Evolutionary conservation across 2,113 vertebrate genomes (phyloP).

Genomic region (Oryzias melastigma): DNA sequence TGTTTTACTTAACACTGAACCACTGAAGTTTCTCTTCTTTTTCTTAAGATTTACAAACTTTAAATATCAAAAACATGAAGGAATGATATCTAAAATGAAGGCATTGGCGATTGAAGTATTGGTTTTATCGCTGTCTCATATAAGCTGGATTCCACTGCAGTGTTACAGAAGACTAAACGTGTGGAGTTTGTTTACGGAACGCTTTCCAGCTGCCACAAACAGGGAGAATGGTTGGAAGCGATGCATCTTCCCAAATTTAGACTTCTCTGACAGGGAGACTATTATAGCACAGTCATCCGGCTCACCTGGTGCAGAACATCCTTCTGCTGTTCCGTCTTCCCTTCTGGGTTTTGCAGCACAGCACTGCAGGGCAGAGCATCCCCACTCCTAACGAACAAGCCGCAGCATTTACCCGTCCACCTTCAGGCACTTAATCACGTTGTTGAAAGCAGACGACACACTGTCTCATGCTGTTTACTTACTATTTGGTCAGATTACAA

Average conservation of each 20-base stretch:
- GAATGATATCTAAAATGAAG: neutral
- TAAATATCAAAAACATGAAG: neutral
- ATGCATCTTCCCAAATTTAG: conserved; percentile 13
- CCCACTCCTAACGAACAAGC: conserved; percentile 58
- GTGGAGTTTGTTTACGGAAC: neutral
- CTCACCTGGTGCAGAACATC: conserved; percentile 42
- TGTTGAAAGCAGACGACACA: conserved; percentile 8
- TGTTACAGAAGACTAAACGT: neutral
- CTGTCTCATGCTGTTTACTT: conserved; percentile 2
- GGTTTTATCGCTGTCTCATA: no score
- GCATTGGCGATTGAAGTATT: no score
- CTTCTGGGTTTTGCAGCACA: conserved; percentile 33
- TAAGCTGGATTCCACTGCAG: neutral
- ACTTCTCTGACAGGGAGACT: conserved; percentile 41
- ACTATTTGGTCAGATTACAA: neutral
- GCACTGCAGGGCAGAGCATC: conserved; percentile 22
- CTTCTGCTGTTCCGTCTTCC: conserved; percentile 45
- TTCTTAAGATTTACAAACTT: neutral
- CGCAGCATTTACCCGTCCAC: conserved; percentile 10
- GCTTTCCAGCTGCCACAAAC: conserved; percentile 5
- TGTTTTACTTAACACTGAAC: conserved; percentile 1
- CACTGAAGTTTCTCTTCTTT: neutral
- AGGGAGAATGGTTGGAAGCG: conserved; percentile 12
- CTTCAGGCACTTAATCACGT: conserved; percentile 4
- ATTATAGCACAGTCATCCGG: conserved; percentile 41